Conservation (phyloP, 2,797 vertebrate species). For the Distichodus sexfasciatus region DNA sequence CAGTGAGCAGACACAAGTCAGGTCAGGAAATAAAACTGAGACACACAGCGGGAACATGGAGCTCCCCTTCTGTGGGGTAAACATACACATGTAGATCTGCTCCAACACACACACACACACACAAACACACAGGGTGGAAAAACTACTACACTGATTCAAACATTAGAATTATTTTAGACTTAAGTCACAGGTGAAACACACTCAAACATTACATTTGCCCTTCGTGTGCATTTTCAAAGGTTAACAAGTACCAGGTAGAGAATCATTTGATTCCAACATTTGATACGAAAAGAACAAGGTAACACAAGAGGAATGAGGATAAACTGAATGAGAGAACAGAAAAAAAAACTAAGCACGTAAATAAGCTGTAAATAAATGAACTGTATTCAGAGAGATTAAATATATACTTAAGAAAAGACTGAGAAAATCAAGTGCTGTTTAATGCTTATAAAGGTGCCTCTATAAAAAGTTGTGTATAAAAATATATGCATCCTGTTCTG, state of each 20-base stretch:
- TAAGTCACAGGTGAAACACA: too few species aligned
- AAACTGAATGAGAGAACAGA: constrained; percentile 26
- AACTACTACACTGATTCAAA: constrained; percentile 5
- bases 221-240: too few species aligned
- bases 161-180: too few species aligned
- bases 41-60: constrained; percentile 20
- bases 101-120: not conserved
- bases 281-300: constrained; percentile 50
- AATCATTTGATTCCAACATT: too few species aligned
- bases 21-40: constrained; percentile 40
- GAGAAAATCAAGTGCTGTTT: too few species aligned
- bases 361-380: constrained; percentile 33
- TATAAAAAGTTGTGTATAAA: too few species aligned
- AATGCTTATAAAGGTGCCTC: too few species aligned
- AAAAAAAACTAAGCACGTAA: constrained; percentile 33
- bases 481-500: too few species aligned
- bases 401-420: too few species aligned
- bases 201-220: too few species aligned
- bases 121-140: not conserved
- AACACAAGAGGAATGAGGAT: constrained; percentile 46
- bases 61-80: constrained; percentile 32
- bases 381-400: constrained; percentile 12
- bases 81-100: constrained; percentile 33
- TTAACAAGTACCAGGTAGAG: constrained; percentile 64
- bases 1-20: constrained; percentile 36